These are phyloP conservation scores for Rhinolophus sinicus DNA, from an alignment of 2,113 vertebrate genomes.

Conservation along the genomic window DNA sequence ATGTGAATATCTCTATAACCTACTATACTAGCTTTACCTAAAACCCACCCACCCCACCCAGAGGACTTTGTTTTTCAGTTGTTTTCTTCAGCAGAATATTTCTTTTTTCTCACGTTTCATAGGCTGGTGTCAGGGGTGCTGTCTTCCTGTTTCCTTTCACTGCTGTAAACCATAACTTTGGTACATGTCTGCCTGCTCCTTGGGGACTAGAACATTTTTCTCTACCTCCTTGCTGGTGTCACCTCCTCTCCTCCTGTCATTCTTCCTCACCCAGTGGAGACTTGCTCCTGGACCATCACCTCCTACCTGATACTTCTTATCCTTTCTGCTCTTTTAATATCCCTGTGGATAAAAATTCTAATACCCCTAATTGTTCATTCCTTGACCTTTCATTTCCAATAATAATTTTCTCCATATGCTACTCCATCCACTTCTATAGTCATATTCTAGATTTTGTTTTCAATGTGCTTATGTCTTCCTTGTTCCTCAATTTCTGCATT, in stretches of 20 bases:
- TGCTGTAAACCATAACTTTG: neutral
- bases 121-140: neutral
- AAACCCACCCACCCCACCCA: neutral
- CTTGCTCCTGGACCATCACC: neutral
- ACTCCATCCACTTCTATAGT: neutral
- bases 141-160: neutral
- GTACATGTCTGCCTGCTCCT: neutral
- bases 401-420: neutral
- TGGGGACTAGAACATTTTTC: neutral
- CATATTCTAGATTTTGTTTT: neutral
- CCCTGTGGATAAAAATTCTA: neutral
- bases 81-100: neutral
- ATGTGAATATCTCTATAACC: neutral
- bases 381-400: neutral
- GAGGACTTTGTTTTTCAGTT: neutral
- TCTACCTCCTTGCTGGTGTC: neutral
- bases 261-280: neutral
- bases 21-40: neutral
- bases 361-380: neutral
- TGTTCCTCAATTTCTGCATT: neutral
- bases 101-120: neutral
- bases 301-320: neutral
- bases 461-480: neutral
- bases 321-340: neutral
- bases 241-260: neutral